phyloP scores from a whole-genome alignment of 1,140 invertebrate genomes.

The Brachionus calyciflorus region DNA sequence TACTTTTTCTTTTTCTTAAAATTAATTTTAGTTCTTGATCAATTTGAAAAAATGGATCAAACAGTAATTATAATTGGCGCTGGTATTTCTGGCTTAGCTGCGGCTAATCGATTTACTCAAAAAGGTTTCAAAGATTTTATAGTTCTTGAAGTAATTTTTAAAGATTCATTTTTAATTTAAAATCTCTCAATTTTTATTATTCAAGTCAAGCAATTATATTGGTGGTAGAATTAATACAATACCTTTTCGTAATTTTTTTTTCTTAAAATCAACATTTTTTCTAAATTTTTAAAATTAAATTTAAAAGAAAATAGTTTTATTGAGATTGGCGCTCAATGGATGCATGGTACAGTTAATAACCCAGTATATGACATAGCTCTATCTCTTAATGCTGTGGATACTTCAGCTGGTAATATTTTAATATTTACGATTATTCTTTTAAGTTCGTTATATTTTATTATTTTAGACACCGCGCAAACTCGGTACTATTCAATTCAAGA shows the following conservation, averaged over 20 bases:
- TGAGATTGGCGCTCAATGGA: constrained; percentile 47
- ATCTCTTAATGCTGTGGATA: neutral
- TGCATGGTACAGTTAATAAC: constrained; percentile 45
- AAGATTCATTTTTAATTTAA: too few species aligned
- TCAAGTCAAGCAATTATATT: constrained; percentile 50
- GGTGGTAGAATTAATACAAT: constrained; percentile 58
- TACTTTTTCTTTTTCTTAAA: too few species aligned
- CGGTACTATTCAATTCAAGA: constrained; percentile 28
- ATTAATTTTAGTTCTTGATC: too few species aligned
- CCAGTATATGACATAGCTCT: constrained; percentile 40
- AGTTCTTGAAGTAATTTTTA: constrained; percentile 58
- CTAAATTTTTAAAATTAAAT: too few species aligned
- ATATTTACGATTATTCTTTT: neutral
- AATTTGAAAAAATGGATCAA: neutral
- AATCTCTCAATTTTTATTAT: too few species aligned
- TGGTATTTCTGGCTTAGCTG: constrained; percentile 57
- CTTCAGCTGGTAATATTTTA: neutral
- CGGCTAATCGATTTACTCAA: constrained; percentile 52
- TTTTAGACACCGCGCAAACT: neutral
- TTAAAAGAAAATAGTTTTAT: neutral
- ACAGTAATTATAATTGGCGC: constrained; percentile 56
- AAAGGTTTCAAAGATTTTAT: constrained; percentile 56
- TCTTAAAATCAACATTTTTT: too few species aligned
- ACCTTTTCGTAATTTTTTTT: constrained; percentile 55
- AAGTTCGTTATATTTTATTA: neutral